These are phyloP conservation scores for Halcyon badia DNA, from an alignment of 2,797 vertebrate species.

Conservation along the genomic window DNA sequence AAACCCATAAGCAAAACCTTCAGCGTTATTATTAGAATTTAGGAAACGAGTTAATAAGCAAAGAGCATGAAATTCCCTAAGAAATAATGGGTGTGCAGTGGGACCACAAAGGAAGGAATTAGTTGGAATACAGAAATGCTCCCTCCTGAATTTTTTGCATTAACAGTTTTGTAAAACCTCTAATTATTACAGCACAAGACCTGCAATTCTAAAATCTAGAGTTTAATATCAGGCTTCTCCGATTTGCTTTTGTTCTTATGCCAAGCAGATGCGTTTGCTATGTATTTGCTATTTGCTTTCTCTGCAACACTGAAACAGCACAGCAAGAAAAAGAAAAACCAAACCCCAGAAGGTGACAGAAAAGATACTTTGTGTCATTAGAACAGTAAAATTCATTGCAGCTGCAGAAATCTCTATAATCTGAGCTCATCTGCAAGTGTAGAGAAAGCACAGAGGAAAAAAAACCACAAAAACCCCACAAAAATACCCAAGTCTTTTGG, in stretches of 20 bases:
- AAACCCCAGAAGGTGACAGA: background rate
- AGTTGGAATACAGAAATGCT: background rate
- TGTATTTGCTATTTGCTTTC: background rate
- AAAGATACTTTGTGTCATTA: background rate
- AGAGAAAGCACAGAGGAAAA: rapidly evolving
- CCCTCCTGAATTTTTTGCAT: background rate
- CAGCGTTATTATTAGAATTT: background rate
- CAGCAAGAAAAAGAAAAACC: background rate
- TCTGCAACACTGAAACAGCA: background rate
- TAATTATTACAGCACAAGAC: background rate
- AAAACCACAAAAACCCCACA: too few species aligned
- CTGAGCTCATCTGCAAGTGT: background rate
- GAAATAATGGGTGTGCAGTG: background rate
- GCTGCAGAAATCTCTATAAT: background rate
- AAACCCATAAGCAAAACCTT: background rate
- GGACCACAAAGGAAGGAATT: background rate
- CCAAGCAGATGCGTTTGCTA: background rate
- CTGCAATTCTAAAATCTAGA: background rate
- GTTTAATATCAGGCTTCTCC: background rate
- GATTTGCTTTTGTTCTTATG: background rate
- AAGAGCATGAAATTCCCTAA: background rate
- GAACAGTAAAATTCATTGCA: background rate
- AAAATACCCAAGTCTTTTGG: background rate
- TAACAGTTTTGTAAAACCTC: background rate
- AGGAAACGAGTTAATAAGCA: background rate